Percentiles rank a stretch among this genome's conserved stretches.
phyloP scores from a whole-genome alignment of 2,888 invertebrate species.

The Nineta flava region DNA sequence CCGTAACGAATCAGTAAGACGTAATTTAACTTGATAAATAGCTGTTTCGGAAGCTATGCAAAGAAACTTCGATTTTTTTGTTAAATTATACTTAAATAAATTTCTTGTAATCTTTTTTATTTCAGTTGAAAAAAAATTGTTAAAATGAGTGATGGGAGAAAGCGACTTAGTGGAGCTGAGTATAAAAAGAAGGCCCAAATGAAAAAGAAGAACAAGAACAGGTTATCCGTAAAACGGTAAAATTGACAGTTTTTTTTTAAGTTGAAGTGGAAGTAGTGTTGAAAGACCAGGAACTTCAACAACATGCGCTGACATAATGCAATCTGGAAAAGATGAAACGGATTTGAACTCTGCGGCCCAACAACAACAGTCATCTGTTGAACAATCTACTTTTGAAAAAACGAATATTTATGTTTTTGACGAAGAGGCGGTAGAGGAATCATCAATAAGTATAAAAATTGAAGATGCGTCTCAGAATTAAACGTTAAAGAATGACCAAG shows the following conservation, averaged over 20 bases:
- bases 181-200: constrained; percentile 10
- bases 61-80: no score
- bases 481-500: constrained; percentile 9
- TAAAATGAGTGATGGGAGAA: constrained; percentile 10
- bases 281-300: constrained; percentile 11
- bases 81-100: no score
- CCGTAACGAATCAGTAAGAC: no score
- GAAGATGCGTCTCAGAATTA: constrained; percentile 12
- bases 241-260: constrained; percentile 9
- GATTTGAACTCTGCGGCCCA: constrained; percentile 11
- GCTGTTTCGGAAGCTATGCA: no score
- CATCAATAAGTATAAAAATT: constrained; percentile 11
- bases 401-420: constrained; percentile 11
- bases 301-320: constrained; percentile 9
- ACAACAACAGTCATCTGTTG: constrained; percentile 9
- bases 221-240: constrained; percentile 8
- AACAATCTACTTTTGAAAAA: constrained; percentile 12
- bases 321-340: constrained; percentile 12
- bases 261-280: constrained; percentile 7
- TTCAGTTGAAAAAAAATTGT: constrained; percentile 11
- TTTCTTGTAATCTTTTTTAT: no score
- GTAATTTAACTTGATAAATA: no score
- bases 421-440: constrained; percentile 10
- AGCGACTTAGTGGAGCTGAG: constrained; percentile 10
- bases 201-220: constrained; percentile 7